Evolutionary conservation across 2,113 vertebrate species (phyloP), one percentile per base, ranked within the genome.

Genomic region (Chelonoidis abingdonii): DNA sequence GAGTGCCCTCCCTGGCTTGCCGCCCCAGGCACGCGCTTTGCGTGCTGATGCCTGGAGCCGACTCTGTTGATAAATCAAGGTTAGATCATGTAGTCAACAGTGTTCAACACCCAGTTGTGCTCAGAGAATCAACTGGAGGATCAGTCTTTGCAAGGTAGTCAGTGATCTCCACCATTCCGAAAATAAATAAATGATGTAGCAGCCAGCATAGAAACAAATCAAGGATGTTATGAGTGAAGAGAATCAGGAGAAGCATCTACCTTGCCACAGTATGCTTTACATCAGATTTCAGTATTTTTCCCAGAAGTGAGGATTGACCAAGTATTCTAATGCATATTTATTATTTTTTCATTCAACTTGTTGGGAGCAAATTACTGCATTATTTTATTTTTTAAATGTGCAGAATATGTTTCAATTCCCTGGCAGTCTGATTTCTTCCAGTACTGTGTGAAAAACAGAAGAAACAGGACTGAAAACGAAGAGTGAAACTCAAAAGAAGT

Each of bases 21-120:
- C 10, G 10, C 47, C 47, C 47, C 47, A 49, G 47, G 47, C 47
- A 49, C 10, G 47, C 47, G 3, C 47, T 49, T 49, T 9, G 10
- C 47, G 3, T 49, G 47, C 47, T 49, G 47, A 49, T 49, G 47
- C 47, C 47, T 2, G 47, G 47, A 49, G 47, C 47, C 47, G 47
- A 9, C 47, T 10, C 47, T 47, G 47, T 5, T 27, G 31, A 76
- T 13, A 85, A 80, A 81, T 41, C 27, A 1, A 0, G 4, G 6
- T 12, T 31, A 90, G 16, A 76, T 2, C 1, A 29, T 21, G 38
- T 65, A 21, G 35, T 31, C 38, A 57, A 13, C 50, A 27, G 65
- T 0, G 2, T 76, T 56, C 65, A 79, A 85, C 4, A 5, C 24
- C 41, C 35, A 80, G 12, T 29, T 3, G 13, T 59, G 44, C n/a